These are phyloP conservation scores for Tenthredo notha DNA, from an alignment of 2,888 invertebrate genomes.

Conservation along the genomic window DNA sequence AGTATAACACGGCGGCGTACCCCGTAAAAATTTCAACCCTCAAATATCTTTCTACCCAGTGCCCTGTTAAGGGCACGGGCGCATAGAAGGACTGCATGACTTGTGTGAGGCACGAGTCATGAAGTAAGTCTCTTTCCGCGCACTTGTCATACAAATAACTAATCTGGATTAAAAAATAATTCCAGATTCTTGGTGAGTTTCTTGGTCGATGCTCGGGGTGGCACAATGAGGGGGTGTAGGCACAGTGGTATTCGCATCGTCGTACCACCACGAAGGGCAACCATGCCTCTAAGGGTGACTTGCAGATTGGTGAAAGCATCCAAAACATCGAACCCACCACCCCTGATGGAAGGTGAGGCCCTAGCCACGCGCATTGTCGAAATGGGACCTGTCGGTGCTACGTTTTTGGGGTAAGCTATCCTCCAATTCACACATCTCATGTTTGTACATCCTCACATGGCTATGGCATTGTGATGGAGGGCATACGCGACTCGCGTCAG, in stretches of 20 bases:
- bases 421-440: not conserved
- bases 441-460: not conserved
- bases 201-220: constrained; percentile 99
- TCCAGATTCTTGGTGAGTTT: constrained; percentile 97
- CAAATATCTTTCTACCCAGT: not conserved
- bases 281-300: constrained; percentile 97
- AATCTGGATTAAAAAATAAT: constrained; percentile 8
- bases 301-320: constrained; percentile 93
- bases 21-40: not conserved
- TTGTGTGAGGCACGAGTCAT: no score
- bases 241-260: constrained; percentile 98
- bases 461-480: no score
- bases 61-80: not conserved
- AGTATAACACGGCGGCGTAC: constrained; percentile 64
- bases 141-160: no score
- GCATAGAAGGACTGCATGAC: no score
- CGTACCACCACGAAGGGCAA: constrained; percentile 96
- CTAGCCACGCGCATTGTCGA: constrained; percentile 96
- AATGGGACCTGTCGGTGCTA: constrained; percentile 96
- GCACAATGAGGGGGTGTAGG: constrained; percentile 99
- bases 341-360: constrained; percentile 98
- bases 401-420: constrained; percentile 92
- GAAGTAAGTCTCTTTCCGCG: no score
- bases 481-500: no score
- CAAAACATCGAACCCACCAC: constrained; percentile 92